Base-by-base conservation (phyloP, 2,113 vertebrate genomes). In the Ptychochromis oligacanthus region DNA sequence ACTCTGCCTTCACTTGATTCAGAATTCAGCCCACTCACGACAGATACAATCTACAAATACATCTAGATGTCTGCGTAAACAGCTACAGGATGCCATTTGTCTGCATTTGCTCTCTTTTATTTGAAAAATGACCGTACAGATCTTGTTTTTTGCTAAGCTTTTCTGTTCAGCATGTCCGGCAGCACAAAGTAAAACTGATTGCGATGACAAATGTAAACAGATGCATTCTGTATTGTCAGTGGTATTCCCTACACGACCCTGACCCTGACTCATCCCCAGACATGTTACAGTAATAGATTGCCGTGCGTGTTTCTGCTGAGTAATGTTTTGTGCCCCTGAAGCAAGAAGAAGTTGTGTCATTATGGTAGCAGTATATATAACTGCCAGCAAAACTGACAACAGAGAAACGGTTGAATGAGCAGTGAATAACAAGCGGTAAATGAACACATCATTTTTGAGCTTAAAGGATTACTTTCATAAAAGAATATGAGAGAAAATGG, bases 211-310 rank as follows among this genome's bases (percentile, higher is more conserved):
- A 84, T 75, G 62, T 57, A 79, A 82, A 55, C 67, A 79, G 84
- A 80, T 72, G 46, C 20, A 52, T 75, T 75, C 64, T 36, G 20
- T 57, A 13, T 78, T 75, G 22, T 52, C n/a, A 78, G 75, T 65
- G 75, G 67, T 72, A 72, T 72, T 54, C 67, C 67, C 18, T 72
- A 34, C 70, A 59, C 38, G 36, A 62, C 20, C 22, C 54, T 20
- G 62, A 31, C 36, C 18, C 54, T 88, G 80, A 87, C 84, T 91
- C 81, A 88, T 88, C 67, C 38, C 34, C 52, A 83, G 59, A 83
- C 86, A 60, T 64, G 83, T 72, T 72, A 72, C 67, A 54, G 74
- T 83, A 85, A 87, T 61, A 89, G 72, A 88, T 89, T 62, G 59
- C 61, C 61, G n/a, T 36, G 60, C 77, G 79, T 81, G 80, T 87